Percentiles rank a stretch among this genome's conserved stretches.
Evolutionary conservation across 1,140 invertebrate species (phyloP).

Genomic region (Megathymus violae): DNA sequence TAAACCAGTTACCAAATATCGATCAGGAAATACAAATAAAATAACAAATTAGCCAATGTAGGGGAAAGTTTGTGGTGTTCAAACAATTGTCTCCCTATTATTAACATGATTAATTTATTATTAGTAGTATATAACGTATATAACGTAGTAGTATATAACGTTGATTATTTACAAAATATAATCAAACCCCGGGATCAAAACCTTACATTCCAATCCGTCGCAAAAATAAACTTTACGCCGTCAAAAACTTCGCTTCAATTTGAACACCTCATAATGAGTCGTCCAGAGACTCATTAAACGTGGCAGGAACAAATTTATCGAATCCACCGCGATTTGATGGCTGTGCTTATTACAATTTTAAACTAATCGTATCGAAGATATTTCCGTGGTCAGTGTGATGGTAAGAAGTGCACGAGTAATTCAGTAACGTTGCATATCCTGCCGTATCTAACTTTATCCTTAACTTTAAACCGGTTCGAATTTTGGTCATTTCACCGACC

Average conservation of each 20-base stretch:
- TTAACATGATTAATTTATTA: too few relatives aligned
- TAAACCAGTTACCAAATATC: too few relatives aligned
- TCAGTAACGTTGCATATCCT: slow-evolving; percentile 58
- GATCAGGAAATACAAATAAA: too few relatives aligned
- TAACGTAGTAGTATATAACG: too few relatives aligned
- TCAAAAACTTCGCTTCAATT: slow-evolving; percentile 3
- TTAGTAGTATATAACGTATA: too few relatives aligned
- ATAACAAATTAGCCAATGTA: too few relatives aligned
- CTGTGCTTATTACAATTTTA: slow-evolving; percentile 75
- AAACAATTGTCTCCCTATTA: too few relatives aligned
- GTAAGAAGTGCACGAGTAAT: slow-evolving; percentile 2
- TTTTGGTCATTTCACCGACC: too few relatives aligned
- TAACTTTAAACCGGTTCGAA: neutral
- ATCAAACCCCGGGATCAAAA: too few relatives aligned
- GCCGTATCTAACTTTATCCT: slow-evolving; percentile 51
- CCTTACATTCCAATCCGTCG: too few relatives aligned
- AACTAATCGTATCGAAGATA: slow-evolving; percentile 50
- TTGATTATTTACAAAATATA: too few relatives aligned
- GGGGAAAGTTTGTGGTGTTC: too few relatives aligned
- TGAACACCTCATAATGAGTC: neutral
- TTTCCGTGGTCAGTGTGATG: slow-evolving; percentile 50
- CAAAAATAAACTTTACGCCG: neutral
- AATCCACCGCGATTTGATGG: slow-evolving; percentile 73
- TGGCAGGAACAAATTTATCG: slow-evolving; percentile 51
- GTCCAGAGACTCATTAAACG: neutral